A percentile compares a stretch with the other conserved stretches of the same genome.
phyloP scores from a whole-genome alignment of 1,140 invertebrate genomes.

The Polyergus mexicanus region DNA sequence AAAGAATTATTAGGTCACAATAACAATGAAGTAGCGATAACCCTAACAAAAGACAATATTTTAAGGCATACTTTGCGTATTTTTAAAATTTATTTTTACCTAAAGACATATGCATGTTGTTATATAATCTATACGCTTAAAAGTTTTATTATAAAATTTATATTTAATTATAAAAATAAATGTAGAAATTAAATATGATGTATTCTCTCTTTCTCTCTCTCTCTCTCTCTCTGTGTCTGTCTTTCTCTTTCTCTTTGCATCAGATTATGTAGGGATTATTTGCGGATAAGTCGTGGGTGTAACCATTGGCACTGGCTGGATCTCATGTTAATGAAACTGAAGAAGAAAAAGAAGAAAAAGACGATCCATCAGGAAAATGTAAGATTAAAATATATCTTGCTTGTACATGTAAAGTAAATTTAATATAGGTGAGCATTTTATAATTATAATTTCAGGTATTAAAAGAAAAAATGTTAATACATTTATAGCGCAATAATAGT shows the following conservation, averaged over 20 bases:
- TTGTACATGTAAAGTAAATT: neutral
- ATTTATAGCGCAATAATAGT: neutral
- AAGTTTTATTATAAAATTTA: no score
- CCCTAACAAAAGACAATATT: no score
- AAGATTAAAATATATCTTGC: neutral
- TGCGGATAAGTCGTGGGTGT: neutral
- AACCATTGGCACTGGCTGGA: neutral
- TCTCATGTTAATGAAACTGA: neutral
- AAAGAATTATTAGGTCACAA: no score
- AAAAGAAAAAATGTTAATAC: neutral
- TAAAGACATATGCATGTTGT: no score
- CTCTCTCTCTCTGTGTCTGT: no score
- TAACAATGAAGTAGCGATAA: no score
- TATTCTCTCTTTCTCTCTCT: no score
- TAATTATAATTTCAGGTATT: conserved; percentile 15
- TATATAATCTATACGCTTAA: neutral
- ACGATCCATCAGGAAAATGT: neutral
- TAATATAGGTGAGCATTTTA: neutral
- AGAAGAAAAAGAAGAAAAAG: neutral
- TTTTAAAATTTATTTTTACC: no score
- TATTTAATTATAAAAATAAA: no score
- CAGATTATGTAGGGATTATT: neutral
- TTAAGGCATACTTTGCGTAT: no score
- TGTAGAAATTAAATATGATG: neutral
- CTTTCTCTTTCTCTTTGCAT: neutral